phyloP scores from a whole-genome alignment of 2,888 invertebrate species.

The Macaria notata region DNA sequence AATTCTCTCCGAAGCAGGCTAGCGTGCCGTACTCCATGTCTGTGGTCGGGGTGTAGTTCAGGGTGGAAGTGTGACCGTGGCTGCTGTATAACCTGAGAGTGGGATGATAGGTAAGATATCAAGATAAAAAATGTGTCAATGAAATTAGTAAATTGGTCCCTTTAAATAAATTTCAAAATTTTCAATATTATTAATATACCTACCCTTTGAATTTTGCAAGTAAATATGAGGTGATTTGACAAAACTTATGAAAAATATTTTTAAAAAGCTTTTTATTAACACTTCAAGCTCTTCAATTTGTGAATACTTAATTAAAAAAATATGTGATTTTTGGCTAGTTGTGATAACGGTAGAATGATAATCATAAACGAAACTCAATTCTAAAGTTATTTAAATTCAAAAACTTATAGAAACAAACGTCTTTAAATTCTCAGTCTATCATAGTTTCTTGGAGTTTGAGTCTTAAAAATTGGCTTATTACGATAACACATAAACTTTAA shows the following conservation, averaged over 20 bases:
- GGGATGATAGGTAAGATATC: background rate
- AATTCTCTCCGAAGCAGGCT: conserved; percentile 92
- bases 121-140: too few relatives aligned
- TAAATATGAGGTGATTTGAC: too few relatives aligned
- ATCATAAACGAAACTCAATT: conserved; percentile 2
- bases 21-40: conserved; percentile 95
- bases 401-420: conserved; percentile 14
- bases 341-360: too few relatives aligned
- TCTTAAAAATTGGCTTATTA: conserved; percentile 6
- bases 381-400: conserved; percentile 7
- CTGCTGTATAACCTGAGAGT: conserved; percentile 77
- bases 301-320: too few relatives aligned
- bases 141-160: too few relatives aligned
- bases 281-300: too few relatives aligned
- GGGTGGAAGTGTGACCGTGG: conserved; percentile 84
- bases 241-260: too few relatives aligned
- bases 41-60: conserved; percentile 91
- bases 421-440: conserved; percentile 2
- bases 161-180: too few relatives aligned
- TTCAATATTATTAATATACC: too few relatives aligned
- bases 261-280: too few relatives aligned
- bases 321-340: too few relatives aligned
- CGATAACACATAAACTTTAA: conserved; percentile 3
- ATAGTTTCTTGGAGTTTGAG: background rate
- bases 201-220: too few relatives aligned